Evolutionary conservation across 2,113 vertebrate species (phyloP).

Genomic region (Ivindomyrus marchei): DNA sequence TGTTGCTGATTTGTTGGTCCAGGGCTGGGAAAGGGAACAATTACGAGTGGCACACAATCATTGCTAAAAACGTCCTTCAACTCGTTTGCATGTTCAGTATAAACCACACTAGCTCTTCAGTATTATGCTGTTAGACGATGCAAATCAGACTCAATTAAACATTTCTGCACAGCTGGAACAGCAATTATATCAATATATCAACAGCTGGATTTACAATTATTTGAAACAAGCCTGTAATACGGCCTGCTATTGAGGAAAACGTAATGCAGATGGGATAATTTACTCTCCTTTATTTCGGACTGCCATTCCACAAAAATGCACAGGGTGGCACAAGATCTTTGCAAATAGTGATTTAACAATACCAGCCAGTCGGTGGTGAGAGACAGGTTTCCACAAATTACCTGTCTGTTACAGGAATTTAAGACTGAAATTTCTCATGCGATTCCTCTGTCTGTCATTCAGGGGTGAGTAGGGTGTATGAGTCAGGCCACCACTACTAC

Average conservation of each 20-base stretch:
- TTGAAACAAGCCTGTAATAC: not conserved
- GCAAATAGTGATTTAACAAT: not conserved
- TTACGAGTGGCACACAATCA: not conserved
- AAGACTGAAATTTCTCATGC: not conserved
- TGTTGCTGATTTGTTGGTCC: not conserved
- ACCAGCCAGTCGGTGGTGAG: not conserved
- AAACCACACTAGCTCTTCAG: not conserved
- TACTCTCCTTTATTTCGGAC: not conserved
- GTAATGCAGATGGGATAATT: not conserved
- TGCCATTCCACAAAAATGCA: constrained; percentile 13
- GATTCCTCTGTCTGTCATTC: not conserved
- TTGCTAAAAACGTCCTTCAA: not conserved
- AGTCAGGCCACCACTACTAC: not conserved
- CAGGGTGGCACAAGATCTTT: constrained; percentile 23
- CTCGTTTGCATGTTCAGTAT: not conserved
- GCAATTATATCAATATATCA: not conserved
- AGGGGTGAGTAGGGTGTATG: not conserved
- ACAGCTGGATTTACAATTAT: not conserved
- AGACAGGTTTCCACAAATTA: not conserved
- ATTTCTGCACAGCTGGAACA: not conserved
- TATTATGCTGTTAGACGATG: not conserved
- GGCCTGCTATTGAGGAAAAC: not conserved
- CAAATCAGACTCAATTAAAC: not conserved
- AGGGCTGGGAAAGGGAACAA: not conserved
- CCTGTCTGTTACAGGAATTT: not conserved